Base-by-base conservation (phyloP, 1,140 invertebrate genomes). In the Portunus trituberculatus region DNA sequence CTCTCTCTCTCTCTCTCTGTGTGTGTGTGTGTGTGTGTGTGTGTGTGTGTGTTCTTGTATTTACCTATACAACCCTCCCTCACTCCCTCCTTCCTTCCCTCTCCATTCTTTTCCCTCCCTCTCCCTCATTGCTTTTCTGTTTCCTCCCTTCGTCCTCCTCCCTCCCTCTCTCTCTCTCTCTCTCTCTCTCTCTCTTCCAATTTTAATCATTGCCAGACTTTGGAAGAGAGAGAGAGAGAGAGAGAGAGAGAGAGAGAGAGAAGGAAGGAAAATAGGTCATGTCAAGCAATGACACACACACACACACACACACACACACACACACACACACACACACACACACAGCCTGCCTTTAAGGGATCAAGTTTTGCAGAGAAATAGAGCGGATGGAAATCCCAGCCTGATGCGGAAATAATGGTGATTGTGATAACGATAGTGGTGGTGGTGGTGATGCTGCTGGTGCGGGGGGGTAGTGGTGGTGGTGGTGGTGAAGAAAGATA, bases 241-340 rank as follows among this genome's bases (percentile, higher is more conserved):
- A 32, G 59, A 82, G 32, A 32, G 91, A 76, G 52, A 76, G 91
- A 76, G 52, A 76, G 91, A 76, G 29, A 76, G 91, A 76, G 52
- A 76, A 28, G 20, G 32, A 7, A 29, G 16, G 8, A 45, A 39
- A 45, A 39, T 20, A 45, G 28, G 76, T 76, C 67, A 76, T 76
- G 20, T n/a, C 67, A n/a, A 16, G 52, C 10, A 59, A 59, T 10
- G n/a, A 52, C 39, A 45, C 46, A 91, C 28, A 29, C 39, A 91
- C 89, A 91, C 39, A 91, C 87, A 89, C 46, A 91, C 83, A 84
- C 83, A 84, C 83, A 84, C 83, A 84, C 83, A 84, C 83, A 84
- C 83, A 84, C 83, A 84, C 83, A 84, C 83, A 84, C 83, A 84
- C 83, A 84, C 84, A 87, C 84, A 87, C 84, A 87, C 84, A 87